These are phyloP conservation scores for Chaenodraco wilsoni DNA, from an alignment of 2,797 vertebrate species.

Conservation along the genomic window DNA sequence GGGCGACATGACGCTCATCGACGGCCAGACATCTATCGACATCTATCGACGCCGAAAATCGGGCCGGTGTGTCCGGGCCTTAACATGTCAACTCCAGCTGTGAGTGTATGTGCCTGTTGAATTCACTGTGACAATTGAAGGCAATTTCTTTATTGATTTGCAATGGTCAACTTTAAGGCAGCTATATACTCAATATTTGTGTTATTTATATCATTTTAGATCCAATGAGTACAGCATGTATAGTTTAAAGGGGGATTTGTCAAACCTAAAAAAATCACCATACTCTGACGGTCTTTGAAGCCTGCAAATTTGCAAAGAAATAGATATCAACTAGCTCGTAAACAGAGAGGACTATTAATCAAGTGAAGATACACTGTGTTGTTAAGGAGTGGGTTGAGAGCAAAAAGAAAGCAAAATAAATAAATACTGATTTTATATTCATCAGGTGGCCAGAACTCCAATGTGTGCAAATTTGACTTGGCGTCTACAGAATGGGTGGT, in stretches of 20 bases:
- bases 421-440: neutral
- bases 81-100: constrained; percentile 44
- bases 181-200: neutral
- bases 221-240: neutral
- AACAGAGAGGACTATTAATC: neutral
- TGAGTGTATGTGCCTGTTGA: constrained; percentile 20
- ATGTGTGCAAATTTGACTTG: neutral
- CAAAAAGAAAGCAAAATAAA: neutral
- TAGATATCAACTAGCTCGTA: neutral
- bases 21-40: too few relatives aligned
- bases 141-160: neutral
- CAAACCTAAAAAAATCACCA: neutral
- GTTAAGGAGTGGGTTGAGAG: too few relatives aligned
- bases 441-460: neutral
- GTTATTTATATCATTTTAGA: neutral
- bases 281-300: neutral
- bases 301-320: neutral
- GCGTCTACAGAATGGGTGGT: neutral
- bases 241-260: neutral
- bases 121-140: constrained; percentile 26
- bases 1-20: too few relatives aligned
- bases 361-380: too few relatives aligned
- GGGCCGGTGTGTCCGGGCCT: too few relatives aligned
- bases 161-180: neutral
- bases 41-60: too few relatives aligned